Base-by-base conservation (phyloP, 2,888 invertebrate species). In the Opisthograptis luteolata region DNA sequence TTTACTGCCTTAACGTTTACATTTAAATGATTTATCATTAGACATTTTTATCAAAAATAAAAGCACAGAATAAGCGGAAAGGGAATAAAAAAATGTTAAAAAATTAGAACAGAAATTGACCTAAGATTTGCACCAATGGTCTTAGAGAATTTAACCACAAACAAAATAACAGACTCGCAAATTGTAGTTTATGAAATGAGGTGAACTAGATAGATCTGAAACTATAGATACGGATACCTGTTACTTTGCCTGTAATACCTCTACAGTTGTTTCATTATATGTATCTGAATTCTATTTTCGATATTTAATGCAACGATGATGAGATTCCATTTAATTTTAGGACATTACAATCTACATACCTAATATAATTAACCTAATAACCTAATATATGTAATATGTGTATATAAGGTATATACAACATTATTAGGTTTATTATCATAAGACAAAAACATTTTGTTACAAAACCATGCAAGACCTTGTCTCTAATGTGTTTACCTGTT, bases 391-490 rank as follows among this genome's bases (percentile, higher is more conserved):
- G n/a, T n/a, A n/a, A n/a, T n/a, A n/a, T n/a, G n/a, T n/a, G n/a
- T n/a, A n/a, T n/a, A n/a, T n/a, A 20, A 10, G n/a, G 8, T 27
- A 14, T 13, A 35, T 5, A 7, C 13, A 12, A 34, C 24, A 27
- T 19, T n/a, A 27, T 8, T 25, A 9, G 4, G n/a, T 10, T n/a
- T n/a, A n/a, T n/a, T n/a, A 10, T 22, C 13, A 35, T 24, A 10
- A n/a, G n/a, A 22, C 20, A 34, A 32, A 39, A 34, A 36, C 24
- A 28, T 19, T 36, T n/a, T 10, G 32, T 43, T 43, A 41, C 40
- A 9, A 45, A 34, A 51, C 30, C 19, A 28, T 27, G 20, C 40
- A n/a, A 50, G 44, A 49, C 58, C 55, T 60, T 58, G 55, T 30
- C 28, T 15, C 17, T 27, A 34, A 55, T 46, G 9, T 50, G 52